Percentiles rank a stretch among this genome's conserved stretches.
Evolutionary conservation across 2,113 vertebrate genomes (phyloP).

Genomic region (Clupea harengus): DNA sequence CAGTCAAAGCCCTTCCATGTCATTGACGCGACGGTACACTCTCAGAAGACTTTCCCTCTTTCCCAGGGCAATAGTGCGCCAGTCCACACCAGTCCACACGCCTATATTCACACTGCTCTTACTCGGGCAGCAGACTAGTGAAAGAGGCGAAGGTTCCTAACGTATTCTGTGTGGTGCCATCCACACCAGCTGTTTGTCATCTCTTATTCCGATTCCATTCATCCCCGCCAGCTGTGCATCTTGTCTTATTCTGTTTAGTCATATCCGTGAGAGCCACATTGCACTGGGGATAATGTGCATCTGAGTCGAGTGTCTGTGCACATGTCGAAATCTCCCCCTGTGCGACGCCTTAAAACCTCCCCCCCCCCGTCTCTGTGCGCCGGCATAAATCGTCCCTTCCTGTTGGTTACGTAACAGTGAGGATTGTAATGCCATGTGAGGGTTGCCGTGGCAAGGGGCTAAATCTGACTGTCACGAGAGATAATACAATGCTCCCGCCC

Average conservation of each 20-base stretch:
- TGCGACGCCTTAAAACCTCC: background rate
- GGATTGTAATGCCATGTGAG: constrained; percentile 2
- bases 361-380: background rate
- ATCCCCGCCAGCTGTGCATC: too few relatives aligned
- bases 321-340: background rate
- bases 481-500: background rate
- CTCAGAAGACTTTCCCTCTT: too few relatives aligned
- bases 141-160: background rate
- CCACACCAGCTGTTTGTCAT: background rate
- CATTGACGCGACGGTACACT: too few relatives aligned
- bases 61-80: too few relatives aligned
- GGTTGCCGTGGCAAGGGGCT: background rate
- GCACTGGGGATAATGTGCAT: background rate
- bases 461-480: background rate
- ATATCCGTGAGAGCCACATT: background rate
- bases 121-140: too few relatives aligned
- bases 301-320: background rate
- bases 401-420: constrained; percentile 39
- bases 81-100: too few relatives aligned
- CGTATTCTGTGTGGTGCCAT: background rate
- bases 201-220: background rate
- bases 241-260: background rate
- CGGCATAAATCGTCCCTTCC: constrained; percentile 2
- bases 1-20: too few relatives aligned
- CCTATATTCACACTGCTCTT: too few relatives aligned